These are phyloP conservation scores for Calvadosia cruxmelitensis DNA, from an alignment of 30 jellyfish, hydroid and myxozoan genomes.

Conservation along the genomic window DNA sequence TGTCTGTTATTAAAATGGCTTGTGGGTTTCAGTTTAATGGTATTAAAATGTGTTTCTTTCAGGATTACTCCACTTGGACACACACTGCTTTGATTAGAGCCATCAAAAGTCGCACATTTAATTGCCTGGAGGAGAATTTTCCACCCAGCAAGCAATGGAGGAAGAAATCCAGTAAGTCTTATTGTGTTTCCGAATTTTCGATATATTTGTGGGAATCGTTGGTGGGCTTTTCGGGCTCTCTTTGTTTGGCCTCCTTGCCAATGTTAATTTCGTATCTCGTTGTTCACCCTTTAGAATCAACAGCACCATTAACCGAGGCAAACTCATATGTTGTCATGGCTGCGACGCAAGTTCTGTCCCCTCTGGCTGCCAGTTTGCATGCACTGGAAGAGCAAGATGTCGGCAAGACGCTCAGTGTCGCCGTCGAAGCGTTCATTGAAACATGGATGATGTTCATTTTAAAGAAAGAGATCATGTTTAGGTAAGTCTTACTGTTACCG, in stretches of 20 bases:
- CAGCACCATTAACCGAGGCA: slow-evolving; percentile 28
- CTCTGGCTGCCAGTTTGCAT: slow-evolving; percentile 25
- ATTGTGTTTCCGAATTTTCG: neutral
- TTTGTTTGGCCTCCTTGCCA: no score
- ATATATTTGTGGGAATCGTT: neutral
- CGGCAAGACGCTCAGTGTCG: slow-evolving; percentile 9
- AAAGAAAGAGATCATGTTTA: slow-evolving; percentile 28
- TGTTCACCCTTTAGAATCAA: slow-evolving; percentile 29
- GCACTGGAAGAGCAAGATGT: slow-evolving; percentile 12
- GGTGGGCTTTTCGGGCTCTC: no score
- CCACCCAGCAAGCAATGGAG: slow-evolving; percentile 73
- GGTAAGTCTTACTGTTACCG: slow-evolving; percentile 10
- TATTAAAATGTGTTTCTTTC: no score
- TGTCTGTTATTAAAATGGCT: no score
- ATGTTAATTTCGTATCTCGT: no score
- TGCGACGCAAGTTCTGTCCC: slow-evolving; percentile 43
- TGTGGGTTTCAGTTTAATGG: no score
- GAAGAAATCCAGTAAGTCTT: no score
- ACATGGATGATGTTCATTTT: slow-evolving; percentile 32
- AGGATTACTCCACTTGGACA: slow-evolving; percentile 6
- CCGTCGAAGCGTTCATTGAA: slow-evolving; percentile 22
- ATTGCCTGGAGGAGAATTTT: slow-evolving; percentile 9
- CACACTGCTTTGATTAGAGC: slow-evolving; percentile 6
- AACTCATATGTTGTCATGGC: slow-evolving; percentile 30
- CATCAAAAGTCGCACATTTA: slow-evolving; percentile 12